Base-by-base conservation (phyloP, 1,140 invertebrate species). In the Drosophila lini region DNA sequence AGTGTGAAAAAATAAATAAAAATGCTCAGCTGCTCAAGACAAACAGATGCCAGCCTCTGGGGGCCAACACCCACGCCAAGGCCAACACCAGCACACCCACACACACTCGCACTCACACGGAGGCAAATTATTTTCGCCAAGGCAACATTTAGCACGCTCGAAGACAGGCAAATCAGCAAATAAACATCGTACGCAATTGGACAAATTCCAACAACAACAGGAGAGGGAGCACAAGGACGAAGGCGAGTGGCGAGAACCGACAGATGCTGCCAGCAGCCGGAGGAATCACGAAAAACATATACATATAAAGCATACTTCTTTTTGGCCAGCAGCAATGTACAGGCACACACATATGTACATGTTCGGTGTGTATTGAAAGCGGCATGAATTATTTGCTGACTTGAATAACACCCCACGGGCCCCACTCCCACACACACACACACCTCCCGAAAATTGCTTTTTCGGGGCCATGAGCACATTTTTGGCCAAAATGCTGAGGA, bases 81-180 rank as follows among this genome's bases (percentile, higher is more conserved):
- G 34, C 44, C 11, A 28, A 15, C 16, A 47, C 25, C 22, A 28
- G 25, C 58, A 22, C 28, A 38, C 45, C 9, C 16, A 48, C 16
- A 15, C 63, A n/a, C 19, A 41, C 45, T 11, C 19, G 47, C 13
- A 10, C 63, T 19, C 31, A 44, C 34, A 78, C 25, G 40, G 40
- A 78, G 70, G 59, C 64, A 83, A 86, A 83, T 88, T 80, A 88
- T 88, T 83, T 88, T 88, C 73, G 77, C 78, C 76, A 80, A 83
- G 81, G 81, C 84, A 89, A 89, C 78, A 89, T 89, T 89, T 81
- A 83, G 67, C 78, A 89, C 74, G 80, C 84, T 89, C 67, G 62
- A 80, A 74, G 75, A 65, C 81, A 81, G 78, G 70, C 78, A 81
- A 88, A 88, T 83, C 84, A 84, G 84, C 84, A 89, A 88, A 89